Base-by-base conservation (phyloP, 2,888 invertebrate species). In the Agriopis marginaria region DNA sequence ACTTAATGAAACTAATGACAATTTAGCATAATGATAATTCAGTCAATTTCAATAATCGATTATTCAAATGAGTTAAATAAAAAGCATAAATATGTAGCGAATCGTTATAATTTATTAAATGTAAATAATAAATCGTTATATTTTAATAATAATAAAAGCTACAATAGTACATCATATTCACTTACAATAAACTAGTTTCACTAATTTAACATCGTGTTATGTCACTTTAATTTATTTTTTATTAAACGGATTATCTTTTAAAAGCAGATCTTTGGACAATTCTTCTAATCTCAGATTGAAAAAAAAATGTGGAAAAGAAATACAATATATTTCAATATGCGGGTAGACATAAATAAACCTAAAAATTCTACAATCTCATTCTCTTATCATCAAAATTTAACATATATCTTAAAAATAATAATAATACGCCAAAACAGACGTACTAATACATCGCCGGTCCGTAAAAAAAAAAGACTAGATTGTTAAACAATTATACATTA, bases 391-490 rank as follows among this genome's bases (percentile, higher is more conserved):
- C 77, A 77, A 78, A 77, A 62, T 53, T 10, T 44, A 62, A 53
- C 53, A 44, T 62, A 53, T 58, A 42, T 40, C 71, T 62, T 69
- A 70, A 71, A 77, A 77, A 74, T 75, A 77, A 74, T 72, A 3
- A 32, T 44, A 76, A 23, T 76, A 82, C 78, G 77, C 77, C 75
- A 82, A 53, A 7, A 10, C 7, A 7, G 55, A 84, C 83, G 76
- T 82, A 77, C 85, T 86, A 89, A 88, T 90, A 89, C 87, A 86
- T 87, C 87, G 64, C 87, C 82, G 86, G 86, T 82, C 83, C 83
- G 83, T 88, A 85, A 82, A 85, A 82, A 89, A 49, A 87, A 87
- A 86, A 88, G 93, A 93, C 93, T 93, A 93, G 93, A 93, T 87
- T 87, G 89, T 92, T 92, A 92, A 89, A 87, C 82, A 83, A 42